Percentiles rank a stretch among this genome's conserved stretches.
Evolutionary conservation across 2,113 vertebrate species (phyloP).

Genomic region (Rhabdomys dilectus): DNA sequence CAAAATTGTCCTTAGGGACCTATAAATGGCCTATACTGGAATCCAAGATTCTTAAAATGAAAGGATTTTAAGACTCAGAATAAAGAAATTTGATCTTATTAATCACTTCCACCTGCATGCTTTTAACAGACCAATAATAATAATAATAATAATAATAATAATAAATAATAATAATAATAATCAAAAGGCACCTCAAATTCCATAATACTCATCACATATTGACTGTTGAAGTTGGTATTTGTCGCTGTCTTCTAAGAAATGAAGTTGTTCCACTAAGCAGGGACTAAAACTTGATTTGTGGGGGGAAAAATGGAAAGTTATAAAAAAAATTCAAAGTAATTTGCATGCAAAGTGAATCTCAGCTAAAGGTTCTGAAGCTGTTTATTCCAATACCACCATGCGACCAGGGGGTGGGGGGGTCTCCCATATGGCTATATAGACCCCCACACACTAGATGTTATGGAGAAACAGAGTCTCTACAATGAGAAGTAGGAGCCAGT

Average conservation of each 20-base stretch:
- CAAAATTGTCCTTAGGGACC: slow-evolving; percentile 35
- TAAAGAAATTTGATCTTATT: not conserved
- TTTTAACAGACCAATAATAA: slow-evolving; percentile 35
- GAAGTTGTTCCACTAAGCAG: not conserved
- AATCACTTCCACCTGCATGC: not conserved
- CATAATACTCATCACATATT: not conserved
- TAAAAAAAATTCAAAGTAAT: slow-evolving; percentile 50
- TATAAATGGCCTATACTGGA: not conserved
- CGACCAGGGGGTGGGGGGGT: not conserved
- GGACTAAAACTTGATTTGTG: not conserved
- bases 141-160: slow-evolving; percentile 4
- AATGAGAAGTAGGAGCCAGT: slow-evolving; percentile 58
- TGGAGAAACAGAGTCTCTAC: slow-evolving; percentile 18
- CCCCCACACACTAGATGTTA: not conserved
- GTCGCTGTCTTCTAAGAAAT: not conserved
- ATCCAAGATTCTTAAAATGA: slow-evolving; percentile 45
- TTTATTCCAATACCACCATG: not conserved
- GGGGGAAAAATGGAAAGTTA: not conserved
- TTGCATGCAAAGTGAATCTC: slow-evolving; percentile 31
- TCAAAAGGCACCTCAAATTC: not conserved
- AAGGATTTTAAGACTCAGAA: slow-evolving; percentile 33
- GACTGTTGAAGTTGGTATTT: not conserved
- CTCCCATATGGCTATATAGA: fast-evolving
- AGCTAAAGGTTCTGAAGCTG: not conserved
- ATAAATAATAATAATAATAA: slow-evolving; percentile 12